Evolutionary conservation across 1,140 invertebrate genomes (phyloP).

Genomic region (Drosophila gunungcola): DNA sequence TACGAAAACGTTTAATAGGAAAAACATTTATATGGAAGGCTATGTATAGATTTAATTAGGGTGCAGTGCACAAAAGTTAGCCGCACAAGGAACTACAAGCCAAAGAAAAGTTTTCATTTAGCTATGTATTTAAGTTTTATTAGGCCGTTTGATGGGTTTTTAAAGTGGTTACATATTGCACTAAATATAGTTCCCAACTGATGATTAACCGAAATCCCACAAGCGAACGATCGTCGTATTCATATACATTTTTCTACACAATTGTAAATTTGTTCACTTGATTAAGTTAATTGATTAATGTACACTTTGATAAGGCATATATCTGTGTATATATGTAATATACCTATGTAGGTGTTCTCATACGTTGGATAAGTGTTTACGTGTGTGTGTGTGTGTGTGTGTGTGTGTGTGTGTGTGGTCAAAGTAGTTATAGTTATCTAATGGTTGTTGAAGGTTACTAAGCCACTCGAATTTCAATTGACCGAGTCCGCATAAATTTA

Average conservation of each 20-base stretch:
- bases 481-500: not conserved
- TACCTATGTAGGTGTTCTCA: not conserved
- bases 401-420: not conserved
- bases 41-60: not conserved
- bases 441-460: conserved; percentile 6
- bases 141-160: not conserved
- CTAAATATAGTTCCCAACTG: conserved; percentile 2
- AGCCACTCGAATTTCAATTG: conserved; percentile 19
- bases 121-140: not conserved
- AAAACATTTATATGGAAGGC: no score
- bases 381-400: not conserved
- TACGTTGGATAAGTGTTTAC: not conserved
- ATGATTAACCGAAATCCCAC: conserved; percentile 5
- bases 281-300: conserved; percentile 38
- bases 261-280: conserved; percentile 39
- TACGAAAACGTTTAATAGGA: no score
- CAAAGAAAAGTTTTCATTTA: not conserved
- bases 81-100: not conserved
- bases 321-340: conserved; percentile 4
- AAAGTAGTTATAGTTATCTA: conserved; percentile 1
- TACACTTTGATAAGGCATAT: conserved; percentile 33
- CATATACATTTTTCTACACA: conserved; percentile 21
- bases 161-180: not conserved
- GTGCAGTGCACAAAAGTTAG: no score
- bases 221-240: conserved; percentile 5